Conservation (phyloP, 1,140 invertebrate species). For the Sarcophaga bullata region DNA sequence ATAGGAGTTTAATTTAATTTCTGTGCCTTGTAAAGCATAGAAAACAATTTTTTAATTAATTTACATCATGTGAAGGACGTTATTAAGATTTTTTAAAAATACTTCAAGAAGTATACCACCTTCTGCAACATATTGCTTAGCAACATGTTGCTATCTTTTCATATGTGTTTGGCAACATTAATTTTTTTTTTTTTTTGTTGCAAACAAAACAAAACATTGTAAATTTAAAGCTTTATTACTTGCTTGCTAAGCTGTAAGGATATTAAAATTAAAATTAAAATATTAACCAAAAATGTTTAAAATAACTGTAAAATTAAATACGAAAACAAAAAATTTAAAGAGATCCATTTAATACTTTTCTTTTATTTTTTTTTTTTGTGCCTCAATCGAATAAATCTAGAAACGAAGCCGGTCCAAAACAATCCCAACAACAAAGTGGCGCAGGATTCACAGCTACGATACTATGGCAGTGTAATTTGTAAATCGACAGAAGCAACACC, state of each 20-base stretch:
- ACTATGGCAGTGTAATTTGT: slow-evolving; percentile 96
- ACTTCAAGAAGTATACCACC: too few species aligned
- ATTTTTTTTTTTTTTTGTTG: not conserved
- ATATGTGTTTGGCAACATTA: too few species aligned
- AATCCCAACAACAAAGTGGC: slow-evolving; percentile 75
- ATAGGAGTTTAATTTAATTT: too few species aligned
- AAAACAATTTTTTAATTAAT: too few species aligned
- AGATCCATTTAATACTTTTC: not conserved
- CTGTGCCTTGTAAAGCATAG: too few species aligned
- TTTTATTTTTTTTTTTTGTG: not conserved
- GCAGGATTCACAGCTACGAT: slow-evolving; percentile 95
- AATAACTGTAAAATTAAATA: not conserved
- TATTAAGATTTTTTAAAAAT: too few species aligned
- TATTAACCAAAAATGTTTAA: not conserved
- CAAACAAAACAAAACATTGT: not conserved
- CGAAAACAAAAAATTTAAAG: too few species aligned
- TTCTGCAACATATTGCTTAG: too few species aligned
- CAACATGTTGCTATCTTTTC: too few species aligned
- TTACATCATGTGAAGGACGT: too few species aligned
- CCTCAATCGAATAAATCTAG: slow-evolving; percentile 65
- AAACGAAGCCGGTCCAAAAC: slow-evolving; percentile 86
- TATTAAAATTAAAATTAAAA: not conserved
- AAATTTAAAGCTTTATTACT: slow-evolving; percentile 10
- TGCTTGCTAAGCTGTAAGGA: slow-evolving; percentile 13
- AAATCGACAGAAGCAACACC: slow-evolving; percentile 63